Conservation (phyloP, 2,888 invertebrate species). For the Listrodromus nycthemerus region DNA sequence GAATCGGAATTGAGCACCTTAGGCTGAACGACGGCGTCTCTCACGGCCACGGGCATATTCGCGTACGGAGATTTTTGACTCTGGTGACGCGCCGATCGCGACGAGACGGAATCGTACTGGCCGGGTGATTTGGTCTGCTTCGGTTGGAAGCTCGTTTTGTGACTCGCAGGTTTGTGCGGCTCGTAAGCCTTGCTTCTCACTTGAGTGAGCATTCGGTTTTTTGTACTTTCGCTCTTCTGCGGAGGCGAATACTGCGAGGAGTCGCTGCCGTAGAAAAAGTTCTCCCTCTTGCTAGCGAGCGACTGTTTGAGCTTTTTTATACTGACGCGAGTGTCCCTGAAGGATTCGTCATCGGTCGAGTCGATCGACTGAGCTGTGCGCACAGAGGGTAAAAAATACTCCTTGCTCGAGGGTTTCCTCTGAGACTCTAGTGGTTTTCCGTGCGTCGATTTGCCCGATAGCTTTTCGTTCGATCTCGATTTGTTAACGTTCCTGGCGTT, state of each 20-base stretch:
- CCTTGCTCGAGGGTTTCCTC: constrained; percentile 1
- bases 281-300: constrained; percentile 73
- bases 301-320: constrained; percentile 74
- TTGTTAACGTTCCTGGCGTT: constrained; percentile 51
- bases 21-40: constrained; percentile 71
- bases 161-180: constrained; percentile 79
- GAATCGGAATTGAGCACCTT: constrained; percentile 72
- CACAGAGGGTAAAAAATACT: constrained; percentile 42
- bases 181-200: constrained; percentile 72
- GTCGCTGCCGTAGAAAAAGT: constrained; percentile 75
- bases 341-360: constrained; percentile 68
- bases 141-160: constrained; percentile 76
- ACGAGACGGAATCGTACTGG: constrained; percentile 69
- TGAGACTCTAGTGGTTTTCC: constrained; percentile 2
- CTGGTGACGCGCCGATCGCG: constrained; percentile 49
- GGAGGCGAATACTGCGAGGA: constrained; percentile 53
- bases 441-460: constrained; percentile 10
- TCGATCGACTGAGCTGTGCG: constrained; percentile 57
- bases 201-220: constrained; percentile 62
- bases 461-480: constrained; percentile 38
- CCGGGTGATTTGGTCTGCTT: constrained; percentile 72
- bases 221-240: constrained; percentile 60
- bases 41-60: constrained; percentile 69
- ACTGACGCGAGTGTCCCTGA: constrained; percentile 69
- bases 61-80: constrained; percentile 67